Conservation (phyloP, 2,888 invertebrate species). For the Mesorhabditis sp. region DNA sequence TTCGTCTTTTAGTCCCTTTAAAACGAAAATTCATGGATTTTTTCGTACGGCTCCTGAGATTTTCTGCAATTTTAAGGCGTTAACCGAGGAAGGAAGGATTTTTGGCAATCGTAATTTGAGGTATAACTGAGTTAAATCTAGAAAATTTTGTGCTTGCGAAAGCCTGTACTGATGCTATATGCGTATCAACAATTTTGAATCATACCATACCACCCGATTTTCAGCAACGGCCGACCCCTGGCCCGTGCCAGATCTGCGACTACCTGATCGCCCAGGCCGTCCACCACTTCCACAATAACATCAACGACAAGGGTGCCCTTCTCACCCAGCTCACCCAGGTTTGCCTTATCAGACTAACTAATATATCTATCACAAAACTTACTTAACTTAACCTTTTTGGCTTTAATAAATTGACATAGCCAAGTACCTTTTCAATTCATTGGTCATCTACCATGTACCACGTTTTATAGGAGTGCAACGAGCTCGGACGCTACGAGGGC, state of each 20-base stretch:
- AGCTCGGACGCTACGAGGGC: background rate
- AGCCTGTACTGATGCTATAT: background rate
- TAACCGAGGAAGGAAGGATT: too few relatives aligned
- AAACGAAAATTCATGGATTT: too few relatives aligned
- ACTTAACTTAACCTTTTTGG: background rate
- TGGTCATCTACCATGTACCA: too few relatives aligned
- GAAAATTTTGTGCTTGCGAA: too few relatives aligned
- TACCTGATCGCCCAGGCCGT: background rate
- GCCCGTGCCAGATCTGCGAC: constrained; percentile 4
- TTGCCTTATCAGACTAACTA: background rate
- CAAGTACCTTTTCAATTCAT: background rate
- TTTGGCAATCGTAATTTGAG: too few relatives aligned
- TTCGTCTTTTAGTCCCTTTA: too few relatives aligned
- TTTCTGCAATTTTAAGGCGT: too few relatives aligned
- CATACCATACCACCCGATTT: too few relatives aligned
- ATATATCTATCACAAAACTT: background rate
- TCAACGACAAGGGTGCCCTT: background rate
- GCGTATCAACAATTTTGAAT: background rate
- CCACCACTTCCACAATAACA: background rate
- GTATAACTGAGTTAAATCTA: too few relatives aligned
- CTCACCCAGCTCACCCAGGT: background rate
- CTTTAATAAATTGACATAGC: background rate
- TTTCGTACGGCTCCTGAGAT: too few relatives aligned
- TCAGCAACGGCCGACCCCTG: background rate
- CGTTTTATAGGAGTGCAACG: background rate